phyloP scores from a whole-genome alignment of 1,140 invertebrate genomes.

The Camponotus vicinus region DNA sequence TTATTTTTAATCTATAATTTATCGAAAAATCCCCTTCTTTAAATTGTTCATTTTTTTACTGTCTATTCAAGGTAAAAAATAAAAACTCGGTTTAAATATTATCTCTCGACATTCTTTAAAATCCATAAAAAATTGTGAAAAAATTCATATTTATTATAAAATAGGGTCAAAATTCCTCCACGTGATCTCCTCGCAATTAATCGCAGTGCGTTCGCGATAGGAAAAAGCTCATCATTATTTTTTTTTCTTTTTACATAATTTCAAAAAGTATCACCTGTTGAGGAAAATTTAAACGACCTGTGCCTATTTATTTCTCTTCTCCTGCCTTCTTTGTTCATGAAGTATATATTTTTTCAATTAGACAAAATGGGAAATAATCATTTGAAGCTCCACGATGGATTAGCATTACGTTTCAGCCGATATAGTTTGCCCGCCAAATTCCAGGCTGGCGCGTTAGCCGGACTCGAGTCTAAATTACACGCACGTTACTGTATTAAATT shows the following conservation, averaged over 20 bases:
- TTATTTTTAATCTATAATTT: slow-evolving; percentile 27
- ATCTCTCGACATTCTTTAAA: too few relatives aligned
- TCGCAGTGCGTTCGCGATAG: too few relatives aligned
- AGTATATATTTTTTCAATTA: slow-evolving; percentile 56
- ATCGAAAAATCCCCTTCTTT: too few relatives aligned
- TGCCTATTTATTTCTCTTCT: slow-evolving; percentile 29
- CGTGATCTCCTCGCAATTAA: too few relatives aligned
- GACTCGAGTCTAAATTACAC: slow-evolving; percentile 72
- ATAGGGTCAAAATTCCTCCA: too few relatives aligned
- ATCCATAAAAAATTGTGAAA: too few relatives aligned
- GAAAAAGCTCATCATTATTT: not conserved
- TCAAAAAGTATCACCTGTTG: slow-evolving; percentile 34
- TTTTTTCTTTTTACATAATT: slow-evolving; percentile 17
- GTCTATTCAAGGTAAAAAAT: too few relatives aligned
- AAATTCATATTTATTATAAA: too few relatives aligned
- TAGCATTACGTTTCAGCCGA: slow-evolving; percentile 48
- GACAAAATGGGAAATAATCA: slow-evolving; percentile 27
- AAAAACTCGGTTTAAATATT: too few relatives aligned
- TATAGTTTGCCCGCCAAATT: slow-evolving; percentile 73
- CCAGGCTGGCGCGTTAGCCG: slow-evolving; percentile 45
- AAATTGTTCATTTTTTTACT: too few relatives aligned
- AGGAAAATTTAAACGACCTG: slow-evolving; percentile 22
- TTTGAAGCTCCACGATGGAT: slow-evolving; percentile 30
- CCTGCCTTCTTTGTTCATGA: not conserved
- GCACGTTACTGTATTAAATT: slow-evolving; percentile 76